Conservation (phyloP, 2,113 vertebrate species). For the Marmota flaviventris region DNA sequence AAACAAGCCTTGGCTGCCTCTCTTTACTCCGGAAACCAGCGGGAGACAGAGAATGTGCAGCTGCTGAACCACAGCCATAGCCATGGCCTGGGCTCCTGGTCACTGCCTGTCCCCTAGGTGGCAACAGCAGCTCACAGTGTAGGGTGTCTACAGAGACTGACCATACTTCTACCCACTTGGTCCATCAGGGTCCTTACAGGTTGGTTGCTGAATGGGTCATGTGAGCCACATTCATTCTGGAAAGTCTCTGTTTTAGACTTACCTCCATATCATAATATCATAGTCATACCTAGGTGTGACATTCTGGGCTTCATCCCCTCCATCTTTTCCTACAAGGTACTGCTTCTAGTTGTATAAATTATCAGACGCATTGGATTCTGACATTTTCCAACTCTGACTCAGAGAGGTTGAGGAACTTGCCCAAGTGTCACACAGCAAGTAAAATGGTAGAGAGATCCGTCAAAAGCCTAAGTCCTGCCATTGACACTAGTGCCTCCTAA, state of each 20-base stretch:
- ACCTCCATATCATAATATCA: background rate
- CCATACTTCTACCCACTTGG: background rate
- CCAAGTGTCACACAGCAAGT: slow-evolving; percentile 12
- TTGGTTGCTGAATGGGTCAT: background rate
- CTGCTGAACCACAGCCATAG: background rate
- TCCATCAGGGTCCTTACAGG: background rate
- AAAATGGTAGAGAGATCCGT: background rate
- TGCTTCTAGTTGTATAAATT: background rate
- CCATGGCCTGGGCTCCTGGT: background rate
- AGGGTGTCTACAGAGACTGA: background rate
- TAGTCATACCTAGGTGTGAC: background rate
- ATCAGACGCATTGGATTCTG: slow-evolving; percentile 1
- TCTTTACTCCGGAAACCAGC: slow-evolving; percentile 76
- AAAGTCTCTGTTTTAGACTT: background rate
- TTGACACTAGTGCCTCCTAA: background rate
- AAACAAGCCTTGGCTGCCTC: slow-evolving; percentile 35
- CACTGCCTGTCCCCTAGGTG: slow-evolving; percentile 66
- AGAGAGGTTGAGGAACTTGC: slow-evolving; percentile 17
- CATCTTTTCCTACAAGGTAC: background rate
- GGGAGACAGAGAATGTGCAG: slow-evolving; percentile 65
- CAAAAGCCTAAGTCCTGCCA: background rate
- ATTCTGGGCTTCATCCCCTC: background rate
- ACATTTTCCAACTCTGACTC: slow-evolving; percentile 17
- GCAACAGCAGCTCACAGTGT: slow-evolving; percentile 61
- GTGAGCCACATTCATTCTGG: background rate